These are phyloP conservation scores for Aphelenchoides fujianensis DNA, from an alignment of 1,140 invertebrate genomes.

Conservation along the genomic window DNA sequence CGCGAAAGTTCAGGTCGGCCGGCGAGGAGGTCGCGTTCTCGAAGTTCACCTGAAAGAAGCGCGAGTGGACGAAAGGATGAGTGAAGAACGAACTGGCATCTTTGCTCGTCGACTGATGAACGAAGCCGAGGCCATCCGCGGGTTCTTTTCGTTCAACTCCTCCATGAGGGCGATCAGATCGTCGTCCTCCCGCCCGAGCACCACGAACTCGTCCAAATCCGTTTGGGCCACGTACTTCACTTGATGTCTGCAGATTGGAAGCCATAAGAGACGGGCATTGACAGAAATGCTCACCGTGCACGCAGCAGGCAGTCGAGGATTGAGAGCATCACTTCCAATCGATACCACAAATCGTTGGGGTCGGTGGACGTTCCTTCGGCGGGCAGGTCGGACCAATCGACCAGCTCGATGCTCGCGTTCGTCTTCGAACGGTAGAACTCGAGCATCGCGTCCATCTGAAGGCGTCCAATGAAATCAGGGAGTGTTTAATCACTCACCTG, in stretches of 20 bases:
- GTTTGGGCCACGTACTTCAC: constrained; percentile 31
- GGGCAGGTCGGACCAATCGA: constrained; percentile 29
- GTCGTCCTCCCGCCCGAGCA: not conserved
- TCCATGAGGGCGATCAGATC: not conserved
- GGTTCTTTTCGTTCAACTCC: constrained; percentile 8
- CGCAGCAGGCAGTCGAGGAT: constrained; percentile 28
- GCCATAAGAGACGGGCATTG: too few species aligned
- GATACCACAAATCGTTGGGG: constrained; percentile 22
- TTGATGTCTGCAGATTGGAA: constrained; percentile 7
- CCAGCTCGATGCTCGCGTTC: constrained; percentile 26
- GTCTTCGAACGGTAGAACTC: constrained; percentile 20
- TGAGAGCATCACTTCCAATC: constrained; percentile 21
- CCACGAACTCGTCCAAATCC: constrained; percentile 25
- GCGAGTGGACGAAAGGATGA: too few species aligned
- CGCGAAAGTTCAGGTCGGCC: not conserved
- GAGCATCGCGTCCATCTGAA: constrained; percentile 18
- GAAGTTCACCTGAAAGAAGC: constrained; percentile 8
- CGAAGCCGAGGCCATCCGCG: constrained; percentile 4
- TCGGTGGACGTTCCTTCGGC: not conserved
- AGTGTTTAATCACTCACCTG: constrained; percentile 16
- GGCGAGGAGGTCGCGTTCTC: not conserved
- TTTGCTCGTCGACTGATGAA: constrained; percentile 23
- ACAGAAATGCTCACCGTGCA: constrained; percentile 8
- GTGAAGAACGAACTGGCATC: constrained; percentile 13
- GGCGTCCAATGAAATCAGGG: too few species aligned